Base-by-base conservation (phyloP, 35 echinoderm and acorn worm genomes). In the Diadema setosum region DNA sequence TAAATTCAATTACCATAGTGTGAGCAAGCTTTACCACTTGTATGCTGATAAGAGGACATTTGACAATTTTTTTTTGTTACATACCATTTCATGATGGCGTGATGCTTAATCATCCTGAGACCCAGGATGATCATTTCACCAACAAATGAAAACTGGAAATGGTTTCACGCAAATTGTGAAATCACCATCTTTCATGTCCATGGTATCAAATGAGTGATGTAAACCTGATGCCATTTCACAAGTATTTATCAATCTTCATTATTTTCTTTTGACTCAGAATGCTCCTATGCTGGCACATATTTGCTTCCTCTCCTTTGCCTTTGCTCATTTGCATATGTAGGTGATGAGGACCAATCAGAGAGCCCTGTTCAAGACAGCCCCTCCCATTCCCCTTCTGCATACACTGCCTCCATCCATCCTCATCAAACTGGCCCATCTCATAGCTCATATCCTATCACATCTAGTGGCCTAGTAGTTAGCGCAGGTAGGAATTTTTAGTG, bases 241-340 rank as follows among this genome's bases (percentile, higher is more conserved):
- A 52, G 9, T 67, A 29, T 37, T 35, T 4, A 75, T 12, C 31
- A 75, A 75, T 29, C 23, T 36, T 39, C 69, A n/a, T 75, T 16
- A 75, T 12, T 75, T 75, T 18, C 31, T 75, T 35, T 14, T 39
- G 44, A 41, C 70, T n/a, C n/a, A n/a, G n/a, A n/a, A n/a, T n/a
- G n/a, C n/a, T 52, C 30, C 7, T 39, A 76, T 14, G 39, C 18
- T 34, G 2, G 25, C 73, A 44, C 15, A 78, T 23, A 78, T 20
- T 44, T 4, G 73, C 73, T 78, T 78, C 40, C 73, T 44, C 36
- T 78, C 73, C 73, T 35, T 78, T 78, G 73, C 73, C 7, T 44
- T 24, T 78, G 34, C 73, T 78, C 73, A 78, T 78, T 78, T 78
- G 73, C 73, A 78, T 78, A 67, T 78, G 34, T 44, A 78, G 73